Evolutionary conservation across 2,888 invertebrate species (phyloP), one percentile per base, ranked within the genome.

Genomic region (Coenonympha arcania): DNA sequence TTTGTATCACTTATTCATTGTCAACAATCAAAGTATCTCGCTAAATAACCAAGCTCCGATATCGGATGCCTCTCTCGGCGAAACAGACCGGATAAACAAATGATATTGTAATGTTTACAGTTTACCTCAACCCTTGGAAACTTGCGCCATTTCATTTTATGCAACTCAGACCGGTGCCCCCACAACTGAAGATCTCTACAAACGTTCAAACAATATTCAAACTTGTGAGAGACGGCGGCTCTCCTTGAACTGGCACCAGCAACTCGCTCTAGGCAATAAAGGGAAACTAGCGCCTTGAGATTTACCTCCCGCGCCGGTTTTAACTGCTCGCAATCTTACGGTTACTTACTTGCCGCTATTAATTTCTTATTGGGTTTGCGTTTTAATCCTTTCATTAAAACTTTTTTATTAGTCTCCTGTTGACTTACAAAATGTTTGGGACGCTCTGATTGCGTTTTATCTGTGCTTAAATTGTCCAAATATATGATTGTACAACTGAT

Each of bases 71-170:
- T 62, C 64, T 63, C 50, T 61, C 58, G 62, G 57, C 63, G 63
- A 66, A 64, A 39, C 47, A 50, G 46, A 52, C 47, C 43, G 61
- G 61, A 59, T 65, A 70, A 71, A 77, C 76, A 77, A 78, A 76
- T 71, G 73, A 74, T 71, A 74, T 74, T 71, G 69, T 70, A 73
- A 66, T 68, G 64, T 71, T 74, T 71, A 69, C 67, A 68, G 64
- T 71, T 74, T 71, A 69, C 67, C 68, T 69, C 70, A 68, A 64
- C 66, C 67, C 65, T 65, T 70, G 71, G 76, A 62, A 70, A 74
- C 71, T 76, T 77, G 70, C 68, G 72, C 76, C 73, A 76, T 68
- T 69, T 64, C 68, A 66, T 66, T 73, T 73, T 70, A 69, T 69
- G 72, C 70, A 76, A 77, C 69, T 68, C 68, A 65, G 65, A 67